phyloP scores from a whole-genome alignment of 2,113 vertebrate species.

The Cyphomyrus discorhynchus region DNA sequence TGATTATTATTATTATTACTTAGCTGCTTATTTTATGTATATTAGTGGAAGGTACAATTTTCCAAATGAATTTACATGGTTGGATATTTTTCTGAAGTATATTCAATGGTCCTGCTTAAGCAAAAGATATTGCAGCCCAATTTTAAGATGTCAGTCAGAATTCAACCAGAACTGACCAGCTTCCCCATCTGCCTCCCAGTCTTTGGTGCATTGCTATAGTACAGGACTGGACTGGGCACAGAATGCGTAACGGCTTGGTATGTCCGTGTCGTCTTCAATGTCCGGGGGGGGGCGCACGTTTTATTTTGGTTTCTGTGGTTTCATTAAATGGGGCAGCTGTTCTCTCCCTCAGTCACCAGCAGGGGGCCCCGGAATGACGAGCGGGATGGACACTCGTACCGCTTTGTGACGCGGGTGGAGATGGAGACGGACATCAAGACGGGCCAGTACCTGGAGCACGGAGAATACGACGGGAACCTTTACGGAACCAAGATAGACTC shows the following conservation, averaged over 20 bases:
- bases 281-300: neutral
- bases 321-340: neutral
- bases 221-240: neutral
- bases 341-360: constrained; percentile 73
- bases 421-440: constrained; percentile 92
- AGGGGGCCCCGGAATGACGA: constrained; percentile 85
- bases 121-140: neutral
- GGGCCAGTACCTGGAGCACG: constrained; percentile 89
- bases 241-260: neutral
- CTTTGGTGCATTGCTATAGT: neutral
- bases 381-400: constrained; percentile 84
- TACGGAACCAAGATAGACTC: constrained; percentile 97
- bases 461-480: constrained; percentile 94
- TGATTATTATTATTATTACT: neutral
- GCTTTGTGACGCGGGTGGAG: constrained; percentile 82
- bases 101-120: neutral
- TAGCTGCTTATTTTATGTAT: neutral
- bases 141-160: neutral
- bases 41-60: neutral
- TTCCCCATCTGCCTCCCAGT: neutral
- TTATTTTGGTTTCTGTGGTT: neutral
- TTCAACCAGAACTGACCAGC: neutral
- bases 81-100: neutral
- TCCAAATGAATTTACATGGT: neutral
- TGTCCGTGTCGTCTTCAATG: neutral